Evolutionary conservation across 2,888 invertebrate species (phyloP), one percentile per base, ranked within the genome.

Genomic region (Polyploca ridens): DNA sequence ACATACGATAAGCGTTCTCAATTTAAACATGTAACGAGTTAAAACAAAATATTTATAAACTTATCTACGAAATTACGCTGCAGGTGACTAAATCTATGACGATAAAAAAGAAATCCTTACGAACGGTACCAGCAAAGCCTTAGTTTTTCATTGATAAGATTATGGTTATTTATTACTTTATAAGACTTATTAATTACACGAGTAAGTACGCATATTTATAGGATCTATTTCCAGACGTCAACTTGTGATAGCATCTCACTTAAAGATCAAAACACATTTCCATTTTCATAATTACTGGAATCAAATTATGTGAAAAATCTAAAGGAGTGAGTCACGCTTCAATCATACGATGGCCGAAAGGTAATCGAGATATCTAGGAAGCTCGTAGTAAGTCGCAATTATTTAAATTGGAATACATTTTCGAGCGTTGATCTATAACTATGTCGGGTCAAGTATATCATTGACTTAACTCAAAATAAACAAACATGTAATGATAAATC

Each of bases 111-210:
- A 54, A 19, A 19, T 16, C 49, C 54, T 54, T 19, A 19, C 19
- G 7, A 67, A 66, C 58, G 63, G 60, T 64, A 67, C 58, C 46
- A 66, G 41, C 46, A 49, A 70, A 67, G 68, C 68, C 58, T 69
- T 68, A 63, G 59, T 67, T 68, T 62, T 60, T 65, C 58, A 61
- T 62, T 63, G 72, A 70, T 72, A 70, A 69, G 65, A 66, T 65
- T 65, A 65, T 41, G 60, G 38, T 60, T 66, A 65, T 69, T 70
- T 68, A 63, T 57, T 58, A 14, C 11, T 62, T 66, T 66, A 64
- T 59, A 33, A 63, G 49, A 62, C 66, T 19, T 54, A 54, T 8
- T 54, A n/a, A 5, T 49, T 54, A 54, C 54, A 46, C n/a, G n/a
- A 46, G 49, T 3, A n/a, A 0, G 46, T 49, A 8, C 49, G 49